These are phyloP conservation scores for Danionella dracula DNA, from an alignment of 2,797 vertebrate genomes.

Conservation along the genomic window DNA sequence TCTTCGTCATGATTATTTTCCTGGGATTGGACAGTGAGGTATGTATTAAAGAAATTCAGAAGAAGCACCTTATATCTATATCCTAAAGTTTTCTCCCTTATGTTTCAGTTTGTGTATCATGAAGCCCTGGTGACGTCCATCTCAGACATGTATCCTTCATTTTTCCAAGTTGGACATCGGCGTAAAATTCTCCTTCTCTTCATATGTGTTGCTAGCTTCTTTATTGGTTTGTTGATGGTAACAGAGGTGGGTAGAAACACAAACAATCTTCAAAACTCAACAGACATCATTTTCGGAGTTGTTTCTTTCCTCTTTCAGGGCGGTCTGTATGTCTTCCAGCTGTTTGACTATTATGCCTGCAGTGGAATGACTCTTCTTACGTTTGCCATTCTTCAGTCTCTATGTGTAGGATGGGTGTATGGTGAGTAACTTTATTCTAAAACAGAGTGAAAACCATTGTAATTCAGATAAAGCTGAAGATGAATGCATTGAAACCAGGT, in stretches of 20 bases:
- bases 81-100: neutral
- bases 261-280: too few relatives aligned
- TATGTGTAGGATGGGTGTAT: conserved; percentile 73
- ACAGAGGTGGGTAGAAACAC: conserved; percentile 87
- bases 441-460: neutral
- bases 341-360: conserved; percentile 76
- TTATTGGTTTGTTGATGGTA: conserved; percentile 83
- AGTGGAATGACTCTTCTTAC: conserved; percentile 70
- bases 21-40: conserved; percentile 93
- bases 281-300: too few relatives aligned
- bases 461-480: too few relatives aligned
- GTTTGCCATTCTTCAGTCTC: conserved; percentile 66
- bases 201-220: conserved; percentile 72
- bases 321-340: conserved; percentile 71
- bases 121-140: conserved; percentile 89
- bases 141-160: conserved; percentile 80
- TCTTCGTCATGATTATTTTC: conserved; percentile 93
- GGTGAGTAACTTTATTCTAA: conserved; percentile 49
- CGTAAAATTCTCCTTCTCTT: conserved; percentile 84
- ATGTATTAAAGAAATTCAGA: neutral
- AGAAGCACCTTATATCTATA: neutral
- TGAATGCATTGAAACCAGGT: too few relatives aligned
- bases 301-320: conserved; percentile 56
- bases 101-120: conserved; percentile 80
- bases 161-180: conserved; percentile 72